A percentile compares a stretch with the other conserved stretches of the same genome.
phyloP scores from a whole-genome alignment of 2,888 invertebrate genomes.

The Andrena haemorrhoa region DNA sequence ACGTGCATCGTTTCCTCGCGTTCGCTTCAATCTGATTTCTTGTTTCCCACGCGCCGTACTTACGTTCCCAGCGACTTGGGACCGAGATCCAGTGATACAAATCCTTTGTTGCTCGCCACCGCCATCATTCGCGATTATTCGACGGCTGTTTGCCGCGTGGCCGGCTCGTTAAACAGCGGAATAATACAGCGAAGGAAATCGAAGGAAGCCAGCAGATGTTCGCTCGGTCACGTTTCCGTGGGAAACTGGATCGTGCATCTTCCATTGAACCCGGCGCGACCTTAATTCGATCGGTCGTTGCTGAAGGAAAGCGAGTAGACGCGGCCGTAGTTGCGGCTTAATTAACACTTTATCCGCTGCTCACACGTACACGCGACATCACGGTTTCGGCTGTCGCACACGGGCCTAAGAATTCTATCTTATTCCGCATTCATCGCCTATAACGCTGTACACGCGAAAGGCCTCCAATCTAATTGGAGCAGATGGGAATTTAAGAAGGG shows the following conservation, averaged over 20 bases:
- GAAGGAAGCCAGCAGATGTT: slow-evolving; percentile 54
- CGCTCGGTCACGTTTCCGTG: slow-evolving; percentile 58
- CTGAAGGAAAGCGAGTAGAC: slow-evolving; percentile 27
- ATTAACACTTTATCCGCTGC: neutral
- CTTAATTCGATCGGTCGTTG: slow-evolving; percentile 41
- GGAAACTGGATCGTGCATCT: slow-evolving; percentile 53
- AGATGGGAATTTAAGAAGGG: no score
- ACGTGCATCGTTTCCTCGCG: neutral
- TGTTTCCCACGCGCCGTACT: neutral
- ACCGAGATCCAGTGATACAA: neutral
- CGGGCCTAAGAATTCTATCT: no score
- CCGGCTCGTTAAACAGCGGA: slow-evolving; percentile 54
- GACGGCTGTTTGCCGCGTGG: neutral
- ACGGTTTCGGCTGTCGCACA: no score
- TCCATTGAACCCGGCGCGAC: slow-evolving; percentile 59
- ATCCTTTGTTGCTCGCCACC: neutral
- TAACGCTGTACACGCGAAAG: no score
- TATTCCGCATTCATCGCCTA: no score
- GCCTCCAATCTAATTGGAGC: no score
- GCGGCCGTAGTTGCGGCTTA: slow-evolving; percentile 16
- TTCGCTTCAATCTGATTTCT: neutral
- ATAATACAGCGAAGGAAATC: slow-evolving; percentile 59
- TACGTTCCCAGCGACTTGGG: neutral
- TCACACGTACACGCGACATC: neutral
- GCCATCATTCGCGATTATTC: neutral